Evolutionary conservation across 2,888 invertebrate genomes (phyloP).

Genomic region (Brachylomia viminalis): DNA sequence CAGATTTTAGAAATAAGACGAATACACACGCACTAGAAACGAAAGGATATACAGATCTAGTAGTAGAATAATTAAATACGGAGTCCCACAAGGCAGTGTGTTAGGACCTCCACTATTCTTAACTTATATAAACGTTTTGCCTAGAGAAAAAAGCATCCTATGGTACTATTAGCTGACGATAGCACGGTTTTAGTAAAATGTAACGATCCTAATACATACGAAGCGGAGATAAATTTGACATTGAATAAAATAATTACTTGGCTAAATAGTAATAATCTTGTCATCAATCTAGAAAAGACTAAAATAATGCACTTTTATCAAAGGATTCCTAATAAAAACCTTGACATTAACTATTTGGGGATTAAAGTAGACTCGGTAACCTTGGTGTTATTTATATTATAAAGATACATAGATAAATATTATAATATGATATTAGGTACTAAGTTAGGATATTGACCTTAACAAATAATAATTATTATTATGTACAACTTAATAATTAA

Average conservation of each 20-base stretch:
- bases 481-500: no score
- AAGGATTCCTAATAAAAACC: background rate
- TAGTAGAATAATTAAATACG: background rate
- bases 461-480: no score
- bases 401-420: no score
- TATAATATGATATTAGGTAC: no score
- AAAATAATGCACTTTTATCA: background rate
- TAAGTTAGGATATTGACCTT: no score
- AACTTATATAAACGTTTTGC: background rate
- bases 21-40: background rate
- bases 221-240: background rate
- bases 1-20: background rate
- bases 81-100: background rate
- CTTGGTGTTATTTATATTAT: no score
- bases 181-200: background rate
- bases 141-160: no score
- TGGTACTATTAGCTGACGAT: background rate
- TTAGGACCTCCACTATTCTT: background rate
- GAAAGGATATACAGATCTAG: background rate
- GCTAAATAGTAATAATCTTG: no score
- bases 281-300: background rate
- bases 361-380: no score
- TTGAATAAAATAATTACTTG: background rate
- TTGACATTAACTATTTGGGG: no score
- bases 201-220: constrained; percentile 3